These are phyloP conservation scores for Zygogramma bicolorata DNA, from an alignment of 2,888 invertebrate species.

Conservation along the genomic window DNA sequence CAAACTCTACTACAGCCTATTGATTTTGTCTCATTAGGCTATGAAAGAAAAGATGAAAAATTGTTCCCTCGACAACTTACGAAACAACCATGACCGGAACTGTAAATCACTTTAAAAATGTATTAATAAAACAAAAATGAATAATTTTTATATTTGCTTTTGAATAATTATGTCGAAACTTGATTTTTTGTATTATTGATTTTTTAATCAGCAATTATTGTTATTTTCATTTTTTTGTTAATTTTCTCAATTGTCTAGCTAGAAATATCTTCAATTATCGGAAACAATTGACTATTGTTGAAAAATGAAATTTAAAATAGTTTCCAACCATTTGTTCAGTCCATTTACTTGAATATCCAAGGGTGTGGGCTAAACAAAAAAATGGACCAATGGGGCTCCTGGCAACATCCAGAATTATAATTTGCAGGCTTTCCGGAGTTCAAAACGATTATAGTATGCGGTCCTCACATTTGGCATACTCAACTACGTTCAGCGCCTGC, in stretches of 20 bases:
- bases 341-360: conserved; percentile 13
- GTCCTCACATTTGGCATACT: conserved; percentile 10
- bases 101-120: conserved; percentile 41
- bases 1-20: conserved; percentile 47
- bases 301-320: conserved; percentile 18
- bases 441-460: conserved; percentile 12
- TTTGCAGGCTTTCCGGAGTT: conserved; percentile 13
- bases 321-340: conserved; percentile 12
- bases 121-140: conserved; percentile 40
- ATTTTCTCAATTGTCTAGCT: neutral
- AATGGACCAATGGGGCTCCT: neutral
- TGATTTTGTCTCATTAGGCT: conserved; percentile 47
- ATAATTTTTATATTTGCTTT: conserved; percentile 25
- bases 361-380: conserved; percentile 10
- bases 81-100: conserved; percentile 12
- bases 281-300: conserved; percentile 16
- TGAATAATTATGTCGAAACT: conserved; percentile 1
- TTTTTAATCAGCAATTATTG: conserved; percentile 3
- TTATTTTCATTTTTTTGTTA: neutral
- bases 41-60: conserved; percentile 43
- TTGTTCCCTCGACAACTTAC: conserved; percentile 45
- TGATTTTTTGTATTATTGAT: conserved; percentile 13
- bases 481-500: conserved; percentile 1
- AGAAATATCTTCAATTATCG: conserved; percentile 5
- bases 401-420: conserved; percentile 12